Percentiles rank a stretch among this genome's conserved stretches.
phyloP scores from a whole-genome alignment of 2,888 invertebrate species.

The Campoplex capitator region DNA sequence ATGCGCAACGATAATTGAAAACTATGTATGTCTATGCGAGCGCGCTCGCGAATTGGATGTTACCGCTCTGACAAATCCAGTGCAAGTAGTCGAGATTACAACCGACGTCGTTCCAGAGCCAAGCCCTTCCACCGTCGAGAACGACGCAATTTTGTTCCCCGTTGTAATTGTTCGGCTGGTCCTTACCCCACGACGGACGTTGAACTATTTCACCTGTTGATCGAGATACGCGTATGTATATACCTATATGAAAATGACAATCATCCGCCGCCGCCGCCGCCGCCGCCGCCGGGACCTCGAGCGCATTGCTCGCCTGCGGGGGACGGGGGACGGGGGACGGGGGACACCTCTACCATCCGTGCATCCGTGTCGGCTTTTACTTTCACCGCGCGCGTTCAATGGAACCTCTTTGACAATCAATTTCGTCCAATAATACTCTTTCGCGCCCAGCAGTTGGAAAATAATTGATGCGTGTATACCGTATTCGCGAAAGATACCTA shows the following conservation, averaged over 20 bases:
- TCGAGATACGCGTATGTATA: too few species aligned
- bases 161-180: conserved; percentile 98
- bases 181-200: conserved; percentile 95
- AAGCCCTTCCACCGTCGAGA: conserved; percentile 94
- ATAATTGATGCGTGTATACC: too few species aligned
- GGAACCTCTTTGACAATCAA: conserved; percentile 66
- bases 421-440: conserved; percentile 9
- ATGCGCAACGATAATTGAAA: too few species aligned
- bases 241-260: too few species aligned
- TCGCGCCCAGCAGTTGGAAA: too few species aligned
- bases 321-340: too few species aligned
- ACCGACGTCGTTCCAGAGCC: conserved; percentile 98
- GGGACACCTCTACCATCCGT: too few species aligned
- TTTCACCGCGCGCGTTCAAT: conserved; percentile 78
- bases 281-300: too few species aligned
- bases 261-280: too few species aligned
- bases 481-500: too few species aligned
- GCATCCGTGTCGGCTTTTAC: conserved; percentile 69
- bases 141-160: conserved; percentile 98
- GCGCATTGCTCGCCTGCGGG: too few species aligned
- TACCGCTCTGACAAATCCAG: conserved; percentile 97
- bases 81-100: conserved; percentile 96
- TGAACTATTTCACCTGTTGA: conserved; percentile 90
- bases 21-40: neutral
- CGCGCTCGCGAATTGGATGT: conserved; percentile 80